Conservation (phyloP, 2,113 vertebrate genomes). For the Anarhynchus alexandrinus region DNA sequence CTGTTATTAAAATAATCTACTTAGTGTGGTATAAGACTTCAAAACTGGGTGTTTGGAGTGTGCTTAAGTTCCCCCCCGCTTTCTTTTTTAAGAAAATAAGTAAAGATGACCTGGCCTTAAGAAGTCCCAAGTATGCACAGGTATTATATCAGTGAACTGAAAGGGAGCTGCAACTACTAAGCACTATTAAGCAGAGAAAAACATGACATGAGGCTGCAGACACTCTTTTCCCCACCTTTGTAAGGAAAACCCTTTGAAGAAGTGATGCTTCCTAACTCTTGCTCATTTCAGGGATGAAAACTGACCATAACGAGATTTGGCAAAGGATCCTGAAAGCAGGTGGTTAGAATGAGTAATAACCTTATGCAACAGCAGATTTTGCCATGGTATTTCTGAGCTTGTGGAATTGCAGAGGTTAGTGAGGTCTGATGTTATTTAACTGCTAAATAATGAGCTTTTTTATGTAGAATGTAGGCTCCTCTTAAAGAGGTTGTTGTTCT, state of each 20-base stretch:
- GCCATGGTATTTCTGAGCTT: not conserved
- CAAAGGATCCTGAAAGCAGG: not conserved
- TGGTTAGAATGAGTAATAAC: not conserved
- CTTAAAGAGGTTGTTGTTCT: not conserved
- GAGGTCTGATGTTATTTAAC: not conserved
- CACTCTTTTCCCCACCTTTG: not conserved
- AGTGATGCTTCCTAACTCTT: not conserved
- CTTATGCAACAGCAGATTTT: not conserved
- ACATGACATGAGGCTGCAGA: not conserved
- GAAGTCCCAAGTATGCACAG: not conserved
- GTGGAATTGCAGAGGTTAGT: not conserved
- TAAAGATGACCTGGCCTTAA: not conserved
- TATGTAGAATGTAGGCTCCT: not conserved
- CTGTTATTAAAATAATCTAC: not conserved
- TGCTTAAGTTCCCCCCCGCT: not conserved
- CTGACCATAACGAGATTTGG: not conserved
- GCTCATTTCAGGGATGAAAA: not conserved
- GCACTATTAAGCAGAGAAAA: not conserved
- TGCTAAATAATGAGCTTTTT: not conserved
- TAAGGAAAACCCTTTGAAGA: not conserved
- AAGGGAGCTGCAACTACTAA: not conserved
- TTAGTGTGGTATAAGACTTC: not conserved
- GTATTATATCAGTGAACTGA: not conserved
- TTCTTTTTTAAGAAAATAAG: not conserved
- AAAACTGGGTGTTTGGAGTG: not conserved